Evolutionary conservation across 2,888 invertebrate genomes (phyloP).

Genomic region (Hypomecis punctinalis): DNA sequence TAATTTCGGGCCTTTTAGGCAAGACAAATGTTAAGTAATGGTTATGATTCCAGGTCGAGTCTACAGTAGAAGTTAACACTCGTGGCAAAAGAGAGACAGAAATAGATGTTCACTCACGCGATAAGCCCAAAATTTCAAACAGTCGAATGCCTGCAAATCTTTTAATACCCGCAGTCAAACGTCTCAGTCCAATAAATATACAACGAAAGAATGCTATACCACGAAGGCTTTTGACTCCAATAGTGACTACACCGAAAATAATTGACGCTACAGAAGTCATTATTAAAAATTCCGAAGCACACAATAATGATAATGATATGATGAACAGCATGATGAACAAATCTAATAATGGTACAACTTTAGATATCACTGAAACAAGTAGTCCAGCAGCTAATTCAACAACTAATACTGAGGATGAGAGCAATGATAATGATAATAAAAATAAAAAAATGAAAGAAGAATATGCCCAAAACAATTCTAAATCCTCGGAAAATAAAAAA

Average conservation of each 20-base stretch:
- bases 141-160: not conserved
- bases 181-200: not conserved
- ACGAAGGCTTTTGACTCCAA: not conserved
- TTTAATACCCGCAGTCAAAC: not conserved
- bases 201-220: not conserved
- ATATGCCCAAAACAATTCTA: not conserved
- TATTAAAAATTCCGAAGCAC: not conserved
- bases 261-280: too few relatives aligned
- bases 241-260: not conserved
- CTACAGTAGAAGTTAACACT: not conserved
- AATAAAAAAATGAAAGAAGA: not conserved
- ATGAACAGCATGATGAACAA: too few relatives aligned
- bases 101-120: slow-evolving; percentile 3
- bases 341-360: not conserved
- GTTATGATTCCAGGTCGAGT: slow-evolving; percentile 5
- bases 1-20: too few relatives aligned
- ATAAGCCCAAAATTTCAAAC: not conserved
- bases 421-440: not conserved
- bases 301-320: not conserved
- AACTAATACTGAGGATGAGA: not conserved
- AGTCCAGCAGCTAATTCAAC: not conserved
- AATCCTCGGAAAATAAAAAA: not conserved
- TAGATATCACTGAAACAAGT: not conserved
- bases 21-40: too few relatives aligned
- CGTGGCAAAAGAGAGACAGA: slow-evolving; percentile 18